Base-by-base conservation (phyloP, 2,888 invertebrate species). In the Eupeodes luniger region DNA sequence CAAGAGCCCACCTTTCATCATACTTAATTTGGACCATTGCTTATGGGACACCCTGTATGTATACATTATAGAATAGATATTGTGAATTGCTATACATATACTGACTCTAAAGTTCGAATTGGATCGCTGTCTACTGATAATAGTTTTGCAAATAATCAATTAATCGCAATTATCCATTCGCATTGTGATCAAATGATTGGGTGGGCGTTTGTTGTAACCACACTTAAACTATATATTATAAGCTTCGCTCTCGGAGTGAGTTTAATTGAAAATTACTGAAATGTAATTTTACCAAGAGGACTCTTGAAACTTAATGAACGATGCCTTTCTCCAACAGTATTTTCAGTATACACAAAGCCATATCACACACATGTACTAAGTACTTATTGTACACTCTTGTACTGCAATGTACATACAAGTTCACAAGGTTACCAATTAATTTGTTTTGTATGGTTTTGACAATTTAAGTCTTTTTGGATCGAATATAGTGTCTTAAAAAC, bases 131-230 rank as follows among this genome's bases (percentile, higher is more conserved):
- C 85, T 74, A 78, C 34, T 78, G 78, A 72, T 81, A 81, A 88
- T 85, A 88, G 88, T 84, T 88, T 88, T 78, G 78, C 88, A 88
- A 88, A 88, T 88, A 85, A 88, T 88, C 88, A 88, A 88, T 88
- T 88, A 84, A 88, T 88, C 88, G 88, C 77, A 85, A 88, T 88
- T 88, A 88, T 88, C 84, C 88, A 81, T 85, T 85, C 74, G 80
- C 72, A 84, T 81, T 88, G 76, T 77, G 64, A 84, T 77, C 72
- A 66, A 75, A 55, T 66, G 57, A 57, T 40, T 53, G 67, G 49
- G 34, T 74, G 81, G 67, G 66, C 12, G 66, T 76, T 9, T 70
- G 34, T 69, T 78, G 34, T 72, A 57, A 69, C 14, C 69, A 66
- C 67, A 64, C 49, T 69, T 34, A 27, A 27, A 27, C 27, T 27